Evolutionary conservation across 2,113 vertebrate genomes (phyloP), one percentile per base, ranked within the genome.

Genomic region (Colinus virginianus): DNA sequence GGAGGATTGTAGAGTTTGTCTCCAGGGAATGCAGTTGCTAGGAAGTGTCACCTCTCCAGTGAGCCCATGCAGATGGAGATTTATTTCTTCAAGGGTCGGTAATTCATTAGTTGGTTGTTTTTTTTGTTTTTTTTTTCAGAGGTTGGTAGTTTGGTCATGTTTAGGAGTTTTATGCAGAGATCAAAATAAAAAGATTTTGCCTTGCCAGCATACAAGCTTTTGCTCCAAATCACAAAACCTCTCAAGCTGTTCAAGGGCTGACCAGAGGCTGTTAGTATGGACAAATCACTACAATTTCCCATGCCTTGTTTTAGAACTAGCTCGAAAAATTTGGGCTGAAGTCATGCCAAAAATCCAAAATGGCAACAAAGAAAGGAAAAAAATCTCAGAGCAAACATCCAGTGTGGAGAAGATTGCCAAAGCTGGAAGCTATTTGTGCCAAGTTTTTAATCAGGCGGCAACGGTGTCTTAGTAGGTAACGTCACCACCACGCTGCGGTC

Each of bases 311-410:
- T 87, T 87, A 84, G 95, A 90, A 85, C 69, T 79, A 94, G 64
- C 71, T 79, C 70, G 78, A 79, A 95, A 94, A 92, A 72, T 59
- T 84, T 70, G 82, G 75, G 49, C 78, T 95, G 92, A 93, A 74
- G 7, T 92, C 81, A 70, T 55, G 89, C 84, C 84, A 85, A 85
- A 95, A 92, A 79, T 82, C 67, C 68, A 88, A 88, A 95, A 71
- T 56, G 63, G 76, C 88, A 91, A 93, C 90, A 95, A 96, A 91
- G 61, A 55, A 80, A 90, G 34, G 56, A 51, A 84, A 38, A 36
- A 80, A 23, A 53, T 23, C 56, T 87, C 76, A 30, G 76, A 79
- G 59, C 42, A 79, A 84, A 90, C 45, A 16, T 66, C 70, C 84
- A 93, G 84, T 28, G 7, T 10, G 20, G 55, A 80, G 72, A 83